phyloP scores from a whole-genome alignment of 2,797 vertebrate species.

The Neoniphon sammara region DNA sequence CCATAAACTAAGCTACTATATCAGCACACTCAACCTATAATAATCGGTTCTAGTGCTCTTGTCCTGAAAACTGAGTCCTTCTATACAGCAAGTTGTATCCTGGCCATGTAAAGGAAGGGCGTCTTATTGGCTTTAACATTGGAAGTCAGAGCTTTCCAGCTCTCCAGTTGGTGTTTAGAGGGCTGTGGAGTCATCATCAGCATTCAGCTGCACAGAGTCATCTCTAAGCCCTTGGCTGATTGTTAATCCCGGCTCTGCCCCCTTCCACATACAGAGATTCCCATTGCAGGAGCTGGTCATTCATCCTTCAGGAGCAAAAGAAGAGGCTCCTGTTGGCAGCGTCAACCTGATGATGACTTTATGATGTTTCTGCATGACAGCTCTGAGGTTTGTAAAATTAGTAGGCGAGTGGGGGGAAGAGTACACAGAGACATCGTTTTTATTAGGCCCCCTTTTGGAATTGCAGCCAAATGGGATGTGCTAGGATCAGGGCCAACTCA shows the following conservation, averaged over 20 bases:
- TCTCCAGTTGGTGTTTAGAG: background rate
- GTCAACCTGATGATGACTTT: constrained; percentile 53
- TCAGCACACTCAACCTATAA: constrained; percentile 31
- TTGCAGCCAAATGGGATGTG: constrained; percentile 16
- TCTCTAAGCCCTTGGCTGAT: constrained; percentile 22
- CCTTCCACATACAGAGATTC: constrained; percentile 51
- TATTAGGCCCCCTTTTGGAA: constrained; percentile 7
- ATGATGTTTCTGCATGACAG: constrained; percentile 45
- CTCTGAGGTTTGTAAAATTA: constrained; percentile 37
- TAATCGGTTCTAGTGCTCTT: constrained; percentile 18
- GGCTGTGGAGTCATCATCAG: constrained; percentile 16
- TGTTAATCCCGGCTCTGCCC: constrained; percentile 57
- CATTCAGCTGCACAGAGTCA: constrained; percentile 16
- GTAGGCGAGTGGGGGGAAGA: background rate
- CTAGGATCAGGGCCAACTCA: constrained; percentile 21
- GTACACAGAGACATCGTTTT: constrained; percentile 14
- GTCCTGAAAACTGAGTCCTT: constrained; percentile 11
- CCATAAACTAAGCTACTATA: constrained; percentile 22
- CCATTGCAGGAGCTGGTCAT: constrained; percentile 56
- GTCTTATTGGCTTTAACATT: constrained; percentile 1
- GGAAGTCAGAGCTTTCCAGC: constrained; percentile 7
- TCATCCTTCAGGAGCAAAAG: constrained; percentile 69
- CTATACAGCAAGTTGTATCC: constrained; percentile 8
- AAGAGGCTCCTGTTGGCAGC: constrained; percentile 53
- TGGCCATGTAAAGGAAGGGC: constrained; percentile 13